Conservation (phyloP, 2,888 invertebrate species). For the Junonia oenone region DNA sequence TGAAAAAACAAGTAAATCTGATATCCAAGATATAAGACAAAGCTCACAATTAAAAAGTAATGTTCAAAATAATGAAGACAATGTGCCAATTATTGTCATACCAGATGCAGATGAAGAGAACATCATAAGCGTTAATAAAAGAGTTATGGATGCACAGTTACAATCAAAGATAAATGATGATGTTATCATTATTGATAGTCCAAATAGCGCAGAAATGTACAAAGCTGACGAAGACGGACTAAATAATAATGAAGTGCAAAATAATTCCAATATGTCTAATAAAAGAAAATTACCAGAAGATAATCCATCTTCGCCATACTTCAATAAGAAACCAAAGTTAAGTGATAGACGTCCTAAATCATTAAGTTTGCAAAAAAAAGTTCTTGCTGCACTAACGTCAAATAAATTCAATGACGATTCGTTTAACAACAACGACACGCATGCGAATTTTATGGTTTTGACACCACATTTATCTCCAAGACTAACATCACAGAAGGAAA, state of each 20-base stretch:
- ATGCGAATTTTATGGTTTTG: constrained; percentile 41
- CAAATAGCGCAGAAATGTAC: background rate
- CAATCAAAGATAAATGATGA: background rate
- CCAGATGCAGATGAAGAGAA: background rate
- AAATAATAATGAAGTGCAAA: background rate
- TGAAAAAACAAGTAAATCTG: constrained; percentile 1
- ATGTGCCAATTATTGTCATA: too few relatives aligned
- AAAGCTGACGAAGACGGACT: background rate
- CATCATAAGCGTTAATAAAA: too few relatives aligned
- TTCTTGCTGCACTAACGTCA: constrained; percentile 49
- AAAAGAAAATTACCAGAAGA: constrained; percentile 52
- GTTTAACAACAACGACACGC: constrained; percentile 38
- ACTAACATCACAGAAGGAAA: constrained; percentile 52
- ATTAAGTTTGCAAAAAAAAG: constrained; percentile 53
- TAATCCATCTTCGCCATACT: constrained; percentile 57
- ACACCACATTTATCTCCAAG: constrained; percentile 37
- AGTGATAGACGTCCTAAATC: constrained; percentile 36
- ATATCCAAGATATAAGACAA: background rate
- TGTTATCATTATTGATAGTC: background rate
- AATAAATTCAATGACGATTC: constrained; percentile 38
- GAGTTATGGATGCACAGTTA: constrained; percentile 11
- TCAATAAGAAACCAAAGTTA: constrained; percentile 56
- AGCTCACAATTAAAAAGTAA: background rate
- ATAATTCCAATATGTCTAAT: constrained; percentile 16
- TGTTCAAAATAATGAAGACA: constrained; percentile 34